phyloP scores from a whole-genome alignment of 2,797 vertebrate genomes.

The Erethizon dorsatum region DNA sequence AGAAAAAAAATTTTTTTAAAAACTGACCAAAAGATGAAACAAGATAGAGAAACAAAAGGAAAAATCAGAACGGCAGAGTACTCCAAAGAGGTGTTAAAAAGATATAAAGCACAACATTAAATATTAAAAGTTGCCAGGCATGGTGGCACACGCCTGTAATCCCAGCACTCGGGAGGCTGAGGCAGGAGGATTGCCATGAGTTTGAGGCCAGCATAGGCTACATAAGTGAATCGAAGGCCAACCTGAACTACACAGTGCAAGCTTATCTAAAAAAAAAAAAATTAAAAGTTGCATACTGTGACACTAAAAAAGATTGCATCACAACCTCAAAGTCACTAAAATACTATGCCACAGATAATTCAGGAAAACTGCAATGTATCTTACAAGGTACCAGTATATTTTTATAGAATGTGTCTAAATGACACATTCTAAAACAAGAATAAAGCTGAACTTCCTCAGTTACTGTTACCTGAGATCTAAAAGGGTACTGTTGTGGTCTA shows the following conservation, averaged over 20 bases:
- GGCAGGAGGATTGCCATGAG: background rate
- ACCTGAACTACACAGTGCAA: background rate
- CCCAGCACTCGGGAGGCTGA: background rate
- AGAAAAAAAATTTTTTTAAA: background rate
- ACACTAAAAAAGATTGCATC: conserved; percentile 34
- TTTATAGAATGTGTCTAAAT: background rate
- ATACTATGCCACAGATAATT: background rate
- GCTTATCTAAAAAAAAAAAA: background rate
- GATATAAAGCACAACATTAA: background rate
- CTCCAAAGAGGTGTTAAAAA: background rate
- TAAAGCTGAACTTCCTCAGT: conserved; percentile 34
- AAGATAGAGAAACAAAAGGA: background rate
- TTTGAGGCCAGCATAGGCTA: too few relatives aligned
- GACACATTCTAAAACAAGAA: conserved; percentile 11
- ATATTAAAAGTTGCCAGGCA: background rate
- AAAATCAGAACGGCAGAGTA: background rate
- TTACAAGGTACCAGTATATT: background rate
- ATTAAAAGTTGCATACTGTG: background rate
- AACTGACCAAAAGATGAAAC: background rate
- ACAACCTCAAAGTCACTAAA: conserved; percentile 53
- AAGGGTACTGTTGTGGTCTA: background rate
- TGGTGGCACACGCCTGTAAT: background rate
- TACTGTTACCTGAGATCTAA: background rate
- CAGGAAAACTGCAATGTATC: conserved; percentile 21
- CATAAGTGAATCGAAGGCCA: background rate